phyloP scores from a whole-genome alignment of 2,888 invertebrate species.

The Kryphioiulus occultus region DNA sequence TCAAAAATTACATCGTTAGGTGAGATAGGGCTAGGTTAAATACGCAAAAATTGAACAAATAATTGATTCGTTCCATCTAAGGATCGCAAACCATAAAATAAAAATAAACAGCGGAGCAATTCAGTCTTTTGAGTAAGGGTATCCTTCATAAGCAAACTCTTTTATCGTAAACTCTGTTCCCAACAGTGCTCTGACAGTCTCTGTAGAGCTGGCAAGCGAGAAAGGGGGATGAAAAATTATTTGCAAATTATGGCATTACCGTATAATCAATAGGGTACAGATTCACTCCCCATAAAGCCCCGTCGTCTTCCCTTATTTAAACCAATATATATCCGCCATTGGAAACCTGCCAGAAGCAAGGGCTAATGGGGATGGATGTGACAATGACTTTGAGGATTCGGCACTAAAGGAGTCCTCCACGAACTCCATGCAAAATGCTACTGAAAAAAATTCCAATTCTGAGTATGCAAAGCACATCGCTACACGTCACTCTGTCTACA shows the following conservation, averaged over 20 bases:
- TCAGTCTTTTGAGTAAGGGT: no score
- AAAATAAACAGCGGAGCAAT: no score
- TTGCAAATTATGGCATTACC: slow-evolving; percentile 46
- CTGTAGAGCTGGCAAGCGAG: background rate
- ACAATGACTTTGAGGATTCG: slow-evolving; percentile 34
- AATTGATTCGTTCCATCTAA: no score
- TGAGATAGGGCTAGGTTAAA: no score
- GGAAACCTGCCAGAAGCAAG: slow-evolving; percentile 10
- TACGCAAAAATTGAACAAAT: no score
- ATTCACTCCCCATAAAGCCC: slow-evolving; percentile 40
- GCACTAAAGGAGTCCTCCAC: slow-evolving; percentile 28
- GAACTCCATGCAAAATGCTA: background rate
- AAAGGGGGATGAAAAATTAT: slow-evolving; percentile 37
- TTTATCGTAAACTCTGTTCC: background rate
- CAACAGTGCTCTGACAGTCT: background rate
- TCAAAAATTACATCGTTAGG: no score
- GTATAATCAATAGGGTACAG: slow-evolving; percentile 45
- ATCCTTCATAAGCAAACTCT: background rate
- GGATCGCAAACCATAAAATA: no score
- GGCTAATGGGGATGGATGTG: slow-evolving; percentile 35
- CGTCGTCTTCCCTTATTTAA: slow-evolving; percentile 32
- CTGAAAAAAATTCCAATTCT: background rate
- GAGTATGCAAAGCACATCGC: background rate
- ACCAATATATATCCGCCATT: slow-evolving; percentile 39
- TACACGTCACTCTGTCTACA: background rate